Conservation (phyloP, 2,113 vertebrate species). For the Salvelinus namaycush region DNA sequence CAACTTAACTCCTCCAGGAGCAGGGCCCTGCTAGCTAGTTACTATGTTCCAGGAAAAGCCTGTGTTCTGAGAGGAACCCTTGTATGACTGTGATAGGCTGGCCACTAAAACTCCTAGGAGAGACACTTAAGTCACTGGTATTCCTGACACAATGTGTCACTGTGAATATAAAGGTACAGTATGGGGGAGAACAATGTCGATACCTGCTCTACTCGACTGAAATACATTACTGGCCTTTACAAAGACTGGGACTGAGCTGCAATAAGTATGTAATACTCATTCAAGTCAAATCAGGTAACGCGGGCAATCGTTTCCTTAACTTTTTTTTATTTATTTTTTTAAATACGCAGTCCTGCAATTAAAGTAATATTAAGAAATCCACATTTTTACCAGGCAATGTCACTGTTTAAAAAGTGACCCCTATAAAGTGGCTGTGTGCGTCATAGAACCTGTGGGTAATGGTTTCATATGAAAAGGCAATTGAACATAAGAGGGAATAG, state of each 20-base stretch:
- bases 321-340: not conserved
- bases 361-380: constrained; percentile 1
- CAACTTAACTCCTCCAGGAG: constrained; percentile 9
- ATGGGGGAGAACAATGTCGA: not conserved
- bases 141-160: not conserved
- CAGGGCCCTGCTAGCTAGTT: not conserved
- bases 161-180: not conserved
- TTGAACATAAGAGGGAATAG: constrained; percentile 46
- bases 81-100: not conserved
- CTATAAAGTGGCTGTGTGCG: constrained; percentile 15
- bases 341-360: constrained; percentile 2
- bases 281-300: not conserved
- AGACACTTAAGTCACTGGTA: not conserved
- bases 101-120: not conserved
- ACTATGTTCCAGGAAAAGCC: constrained; percentile 3
- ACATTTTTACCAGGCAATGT: constrained; percentile 15
- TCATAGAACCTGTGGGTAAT: constrained; percentile 27
- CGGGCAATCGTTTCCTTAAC: not conserved
- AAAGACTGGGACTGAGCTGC: not conserved
- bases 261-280: not conserved
- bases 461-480: constrained; percentile 56
- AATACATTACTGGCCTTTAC: not conserved
- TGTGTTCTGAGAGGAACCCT: constrained; percentile 2
- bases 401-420: constrained; percentile 20
- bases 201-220: not conserved